Percentiles rank a stretch among this genome's conserved stretches.
phyloP scores from a whole-genome alignment of 2,888 invertebrate genomes.

The Ophion ellenae region DNA sequence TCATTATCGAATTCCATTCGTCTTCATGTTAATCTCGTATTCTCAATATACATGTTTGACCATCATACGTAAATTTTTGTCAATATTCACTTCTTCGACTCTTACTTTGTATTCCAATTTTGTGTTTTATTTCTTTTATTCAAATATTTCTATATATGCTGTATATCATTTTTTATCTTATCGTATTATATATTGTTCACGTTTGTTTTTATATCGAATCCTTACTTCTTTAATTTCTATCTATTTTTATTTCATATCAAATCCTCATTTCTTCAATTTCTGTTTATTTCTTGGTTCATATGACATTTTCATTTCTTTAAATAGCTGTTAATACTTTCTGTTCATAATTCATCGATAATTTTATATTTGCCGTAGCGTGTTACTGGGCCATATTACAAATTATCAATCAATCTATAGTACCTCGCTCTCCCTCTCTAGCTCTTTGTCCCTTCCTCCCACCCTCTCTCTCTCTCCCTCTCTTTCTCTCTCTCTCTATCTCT shows the following conservation, averaged over 20 bases:
- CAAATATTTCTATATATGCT: too few relatives aligned
- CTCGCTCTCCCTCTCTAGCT: not conserved
- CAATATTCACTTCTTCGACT: too few relatives aligned
- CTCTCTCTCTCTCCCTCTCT: not conserved
- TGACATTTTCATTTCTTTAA: not conserved
- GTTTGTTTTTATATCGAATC: too few relatives aligned
- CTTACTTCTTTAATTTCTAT: not conserved
- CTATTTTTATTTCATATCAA: not conserved
- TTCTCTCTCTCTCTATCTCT: not conserved
- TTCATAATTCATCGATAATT: not conserved
- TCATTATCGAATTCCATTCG: too few relatives aligned
- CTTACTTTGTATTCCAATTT: too few relatives aligned
- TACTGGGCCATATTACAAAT: not conserved
- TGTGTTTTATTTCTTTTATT: too few relatives aligned
- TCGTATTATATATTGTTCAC: too few relatives aligned
- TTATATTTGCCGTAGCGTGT: not conserved
- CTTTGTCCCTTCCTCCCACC: not conserved
- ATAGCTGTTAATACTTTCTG: not conserved
- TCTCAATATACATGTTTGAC: too few relatives aligned
- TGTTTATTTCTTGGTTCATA: not conserved
- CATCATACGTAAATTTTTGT: too few relatives aligned
- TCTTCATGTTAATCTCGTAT: too few relatives aligned
- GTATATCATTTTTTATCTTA: too few relatives aligned
- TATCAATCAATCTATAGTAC: not conserved
- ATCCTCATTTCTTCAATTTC: not conserved